Evolutionary conservation across 1,140 invertebrate species (phyloP).

Genomic region (Aphis craccivora): DNA sequence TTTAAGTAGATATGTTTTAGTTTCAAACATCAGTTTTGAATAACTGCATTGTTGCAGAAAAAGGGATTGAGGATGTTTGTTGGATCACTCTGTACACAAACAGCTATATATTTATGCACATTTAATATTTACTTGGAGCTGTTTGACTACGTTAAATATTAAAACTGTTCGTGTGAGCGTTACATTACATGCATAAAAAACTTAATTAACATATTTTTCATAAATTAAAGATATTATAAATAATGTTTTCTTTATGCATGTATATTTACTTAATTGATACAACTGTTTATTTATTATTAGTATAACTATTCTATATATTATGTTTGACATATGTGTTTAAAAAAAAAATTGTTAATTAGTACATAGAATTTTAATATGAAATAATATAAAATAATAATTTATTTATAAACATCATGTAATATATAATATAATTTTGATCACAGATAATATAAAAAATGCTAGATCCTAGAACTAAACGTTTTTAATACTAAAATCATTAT

Average conservation of each 20-base stretch:
- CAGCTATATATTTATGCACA: background rate
- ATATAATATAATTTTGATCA: background rate
- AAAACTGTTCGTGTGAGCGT: background rate
- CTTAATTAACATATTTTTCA: slow-evolving; percentile 16
- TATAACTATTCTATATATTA: background rate
- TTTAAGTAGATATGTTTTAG: too few species aligned
- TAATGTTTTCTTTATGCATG: background rate
- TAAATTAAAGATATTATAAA: background rate
- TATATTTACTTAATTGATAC: background rate
- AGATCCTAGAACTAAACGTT: too few species aligned
- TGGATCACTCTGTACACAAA: background rate
- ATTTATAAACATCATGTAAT: background rate
- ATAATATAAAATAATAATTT: background rate
- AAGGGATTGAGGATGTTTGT: rapidly evolving
- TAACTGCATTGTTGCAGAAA: background rate
- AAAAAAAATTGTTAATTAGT: background rate
- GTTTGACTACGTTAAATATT: background rate
- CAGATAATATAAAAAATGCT: too few species aligned
- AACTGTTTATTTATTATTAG: background rate
- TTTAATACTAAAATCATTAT: too few species aligned
- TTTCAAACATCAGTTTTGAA: too few species aligned
- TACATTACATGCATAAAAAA: background rate
- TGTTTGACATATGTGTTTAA: background rate
- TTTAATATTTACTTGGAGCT: background rate
- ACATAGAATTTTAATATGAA: background rate